Evolutionary conservation across 2,888 invertebrate genomes (phyloP), one percentile per base, ranked within the genome.

Genomic region (Flabesymbios commensalis): DNA sequence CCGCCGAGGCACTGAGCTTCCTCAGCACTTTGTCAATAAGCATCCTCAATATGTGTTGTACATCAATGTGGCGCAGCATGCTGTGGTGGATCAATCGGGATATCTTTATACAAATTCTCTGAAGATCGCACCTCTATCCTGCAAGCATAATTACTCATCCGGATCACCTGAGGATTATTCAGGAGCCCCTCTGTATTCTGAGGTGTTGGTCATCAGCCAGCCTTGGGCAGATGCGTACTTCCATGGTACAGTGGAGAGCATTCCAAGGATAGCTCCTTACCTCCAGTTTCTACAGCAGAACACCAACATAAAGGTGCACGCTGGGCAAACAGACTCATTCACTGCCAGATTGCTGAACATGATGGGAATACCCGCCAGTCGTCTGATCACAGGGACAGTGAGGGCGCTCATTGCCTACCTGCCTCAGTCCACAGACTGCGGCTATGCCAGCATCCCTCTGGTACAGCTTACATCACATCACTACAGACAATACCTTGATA

Each of bases 181-280:
- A 10, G 22, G 42, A 7, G 31, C 63, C 1, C 59, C 60, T 1
- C 49, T 69, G 4, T 71, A 68, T 45, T 42, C 43, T 10, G 68
- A 69, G 29, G 71, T 71, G 5, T 70, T 71, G 43, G 53, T 68
- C 22, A 54, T 70, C 24, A 66, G 61, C 3, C 68, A 68, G 53
- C 61, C 53, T 47, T 71, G 69, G 69, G 66, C 68, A 5, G 57
- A 19, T 7, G 52, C 36, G 7, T 66, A 59, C 56, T 71, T 68
- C 29, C 71, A 71, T 43, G 59, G 59, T 26, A 57, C 59, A 60
- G 26, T 68, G 19, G 71, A 71, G 36, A 52, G 51, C 17, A 22
- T 70, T 39, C 69, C 71, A 3, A 45, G 71, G 14, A 31, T 70
- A n/a, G 66, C 69, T 3, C 65, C 69, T 0, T 70, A 65, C 49